These are phyloP conservation scores for Ginglymostoma cirratum DNA, from an alignment of 2,113 vertebrate genomes.

Conservation along the genomic window DNA sequence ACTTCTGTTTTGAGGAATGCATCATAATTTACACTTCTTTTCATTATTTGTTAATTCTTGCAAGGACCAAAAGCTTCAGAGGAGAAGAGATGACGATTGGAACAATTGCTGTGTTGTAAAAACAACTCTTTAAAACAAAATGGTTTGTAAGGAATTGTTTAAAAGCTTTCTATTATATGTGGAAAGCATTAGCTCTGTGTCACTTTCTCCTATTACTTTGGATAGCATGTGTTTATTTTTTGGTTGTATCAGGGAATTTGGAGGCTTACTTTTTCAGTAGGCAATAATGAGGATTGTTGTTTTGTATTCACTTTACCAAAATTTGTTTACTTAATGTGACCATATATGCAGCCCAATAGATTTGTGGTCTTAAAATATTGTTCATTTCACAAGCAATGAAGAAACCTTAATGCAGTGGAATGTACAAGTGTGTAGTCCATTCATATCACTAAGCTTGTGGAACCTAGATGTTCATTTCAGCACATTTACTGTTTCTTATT, in stretches of 20 bases:
- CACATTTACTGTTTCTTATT: not conserved
- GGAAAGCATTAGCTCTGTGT: not conserved
- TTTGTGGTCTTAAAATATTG: not conserved
- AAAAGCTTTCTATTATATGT: not conserved
- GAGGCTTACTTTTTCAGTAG: not conserved
- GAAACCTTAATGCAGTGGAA: not conserved
- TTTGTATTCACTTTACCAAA: not conserved
- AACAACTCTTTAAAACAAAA: not conserved
- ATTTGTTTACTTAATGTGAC: not conserved
- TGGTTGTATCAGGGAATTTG: not conserved
- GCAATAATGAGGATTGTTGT: not conserved
- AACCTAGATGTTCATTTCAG: not conserved
- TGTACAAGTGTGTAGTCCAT: not conserved
- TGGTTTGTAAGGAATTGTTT: not conserved
- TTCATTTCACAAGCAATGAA: not conserved
- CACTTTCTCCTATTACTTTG: not conserved
- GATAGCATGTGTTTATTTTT: not conserved
- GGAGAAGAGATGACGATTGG: not conserved
- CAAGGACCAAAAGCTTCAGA: not conserved
- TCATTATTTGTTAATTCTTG: no score
- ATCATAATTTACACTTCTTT: not conserved
- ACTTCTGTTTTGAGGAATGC: not conserved
- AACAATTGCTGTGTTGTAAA: not conserved
- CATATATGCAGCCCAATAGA: not conserved
- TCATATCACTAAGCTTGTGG: not conserved